These are phyloP conservation scores for Myiotriccus ornatus DNA, from an alignment of 2,797 vertebrate species.

Conservation along the genomic window DNA sequence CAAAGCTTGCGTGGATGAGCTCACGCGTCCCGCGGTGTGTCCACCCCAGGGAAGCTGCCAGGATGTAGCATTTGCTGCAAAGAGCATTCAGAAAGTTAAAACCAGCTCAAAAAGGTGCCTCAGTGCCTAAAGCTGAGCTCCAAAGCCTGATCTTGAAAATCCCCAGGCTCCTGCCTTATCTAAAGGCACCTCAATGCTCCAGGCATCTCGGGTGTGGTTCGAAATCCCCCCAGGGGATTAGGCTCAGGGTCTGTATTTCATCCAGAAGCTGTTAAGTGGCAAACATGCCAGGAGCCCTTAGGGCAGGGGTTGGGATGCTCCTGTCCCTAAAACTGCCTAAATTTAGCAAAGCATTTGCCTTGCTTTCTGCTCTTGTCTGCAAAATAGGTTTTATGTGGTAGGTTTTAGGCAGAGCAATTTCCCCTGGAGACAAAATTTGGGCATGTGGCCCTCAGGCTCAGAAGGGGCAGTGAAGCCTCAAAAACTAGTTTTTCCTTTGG, in stretches of 20 bases:
- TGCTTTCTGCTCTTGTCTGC: neutral
- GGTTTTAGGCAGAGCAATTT: neutral
- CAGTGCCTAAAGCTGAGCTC: neutral
- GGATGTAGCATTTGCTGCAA: neutral
- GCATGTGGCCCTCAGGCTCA: fast-evolving
- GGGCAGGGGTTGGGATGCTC: neutral
- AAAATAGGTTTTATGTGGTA: fast-evolving
- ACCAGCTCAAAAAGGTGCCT: neutral
- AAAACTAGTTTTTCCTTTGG: neutral
- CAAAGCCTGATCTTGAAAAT: neutral
- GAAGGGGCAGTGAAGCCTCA: neutral
- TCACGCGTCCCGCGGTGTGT: fast-evolving
- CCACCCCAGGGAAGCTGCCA: neutral
- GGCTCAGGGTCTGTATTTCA: neutral
- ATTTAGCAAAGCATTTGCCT: neutral
- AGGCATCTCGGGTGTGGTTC: neutral
- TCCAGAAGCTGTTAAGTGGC: neutral
- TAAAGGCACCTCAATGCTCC: neutral
- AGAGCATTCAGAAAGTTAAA: neutral
- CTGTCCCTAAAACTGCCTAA: neutral
- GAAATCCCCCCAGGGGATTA: neutral
- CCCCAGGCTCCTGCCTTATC: neutral
- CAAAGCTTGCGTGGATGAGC: neutral
- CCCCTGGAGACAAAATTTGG: neutral
- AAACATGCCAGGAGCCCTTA: neutral